These are phyloP conservation scores for Barypeithes pellucidus DNA, from an alignment of 2,888 invertebrate species.

Conservation along the genomic window DNA sequence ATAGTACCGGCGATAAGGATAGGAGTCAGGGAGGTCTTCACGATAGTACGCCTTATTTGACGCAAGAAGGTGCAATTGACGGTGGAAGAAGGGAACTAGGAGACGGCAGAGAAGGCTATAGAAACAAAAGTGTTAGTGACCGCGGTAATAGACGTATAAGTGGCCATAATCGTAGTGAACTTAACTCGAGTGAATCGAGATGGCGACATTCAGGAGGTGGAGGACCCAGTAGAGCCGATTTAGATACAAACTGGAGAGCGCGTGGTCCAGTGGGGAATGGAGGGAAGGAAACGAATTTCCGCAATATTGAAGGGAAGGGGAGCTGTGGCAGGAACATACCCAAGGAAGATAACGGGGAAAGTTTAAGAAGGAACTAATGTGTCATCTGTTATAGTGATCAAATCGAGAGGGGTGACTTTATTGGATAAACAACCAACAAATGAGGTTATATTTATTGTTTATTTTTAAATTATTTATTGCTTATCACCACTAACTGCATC, in stretches of 20 bases:
- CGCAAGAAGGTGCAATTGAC: too few species aligned
- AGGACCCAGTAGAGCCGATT: conserved; percentile 12
- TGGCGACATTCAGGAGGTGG: not conserved
- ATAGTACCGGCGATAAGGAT: too few species aligned
- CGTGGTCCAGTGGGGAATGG: not conserved
- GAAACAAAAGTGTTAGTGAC: not conserved
- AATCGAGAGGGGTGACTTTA: too few species aligned
- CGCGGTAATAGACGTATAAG: not conserved
- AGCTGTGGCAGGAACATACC: not conserved
- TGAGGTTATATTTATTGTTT: too few species aligned
- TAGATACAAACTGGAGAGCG: conserved; percentile 34
- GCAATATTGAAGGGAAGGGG: not conserved
- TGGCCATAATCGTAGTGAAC: not conserved
- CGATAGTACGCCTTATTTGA: too few species aligned
- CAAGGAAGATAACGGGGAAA: not conserved
- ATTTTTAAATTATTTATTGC: too few species aligned
- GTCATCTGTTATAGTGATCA: not conserved
- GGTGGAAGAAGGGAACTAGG: too few species aligned
- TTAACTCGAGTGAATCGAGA: not conserved
- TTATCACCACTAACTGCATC: too few species aligned
- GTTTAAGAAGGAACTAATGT: not conserved
- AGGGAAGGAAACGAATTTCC: not conserved
- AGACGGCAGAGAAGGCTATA: not conserved
- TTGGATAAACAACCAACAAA: too few species aligned
- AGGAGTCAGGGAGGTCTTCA: too few species aligned